Conservation (phyloP, 1,140 invertebrate species). For the Diploscapter pachys region DNA sequence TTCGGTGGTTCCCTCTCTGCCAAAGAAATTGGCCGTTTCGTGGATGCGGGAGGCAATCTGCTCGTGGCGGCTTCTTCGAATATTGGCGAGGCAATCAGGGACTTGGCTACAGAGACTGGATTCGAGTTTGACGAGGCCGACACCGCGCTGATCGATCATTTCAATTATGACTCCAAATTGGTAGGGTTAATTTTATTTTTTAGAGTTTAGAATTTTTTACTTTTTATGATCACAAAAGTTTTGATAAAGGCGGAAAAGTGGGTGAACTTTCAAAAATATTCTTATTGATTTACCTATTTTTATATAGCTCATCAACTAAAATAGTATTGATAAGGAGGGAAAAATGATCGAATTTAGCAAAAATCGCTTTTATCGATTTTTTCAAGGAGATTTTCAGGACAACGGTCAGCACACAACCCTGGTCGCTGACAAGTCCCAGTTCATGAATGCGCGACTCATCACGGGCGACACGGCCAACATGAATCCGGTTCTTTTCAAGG, state of each 20-base stretch:
- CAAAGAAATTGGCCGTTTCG: constrained; percentile 86
- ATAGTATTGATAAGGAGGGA: no score
- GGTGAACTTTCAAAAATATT: no score
- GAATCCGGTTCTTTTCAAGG: constrained; percentile 45
- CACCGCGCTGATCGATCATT: constrained; percentile 72
- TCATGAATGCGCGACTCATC: constrained; percentile 66
- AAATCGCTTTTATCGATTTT: no score
- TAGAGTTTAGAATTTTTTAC: not conserved
- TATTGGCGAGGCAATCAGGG: constrained; percentile 82
- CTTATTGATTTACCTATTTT: no score
- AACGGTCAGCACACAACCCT: constrained; percentile 79
- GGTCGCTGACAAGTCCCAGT: constrained; percentile 74
- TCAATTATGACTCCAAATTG: constrained; percentile 64
- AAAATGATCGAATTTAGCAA: no score
- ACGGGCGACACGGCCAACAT: constrained; percentile 61
- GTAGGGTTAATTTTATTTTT: constrained; percentile 22
- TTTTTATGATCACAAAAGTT: not conserved
- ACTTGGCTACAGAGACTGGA: constrained; percentile 92
- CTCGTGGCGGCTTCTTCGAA: constrained; percentile 79
- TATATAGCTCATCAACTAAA: no score
- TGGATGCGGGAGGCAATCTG: constrained; percentile 93
- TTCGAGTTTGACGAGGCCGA: constrained; percentile 96
- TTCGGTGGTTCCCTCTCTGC: constrained; percentile 70
- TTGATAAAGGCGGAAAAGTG: not conserved
- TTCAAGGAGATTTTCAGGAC: constrained; percentile 43